Percentiles rank a stretch among this genome's conserved stretches.
These are phyloP conservation scores for Drosophila saltans DNA, from an alignment of 1,140 invertebrate genomes.

Conservation along the genomic window DNA sequence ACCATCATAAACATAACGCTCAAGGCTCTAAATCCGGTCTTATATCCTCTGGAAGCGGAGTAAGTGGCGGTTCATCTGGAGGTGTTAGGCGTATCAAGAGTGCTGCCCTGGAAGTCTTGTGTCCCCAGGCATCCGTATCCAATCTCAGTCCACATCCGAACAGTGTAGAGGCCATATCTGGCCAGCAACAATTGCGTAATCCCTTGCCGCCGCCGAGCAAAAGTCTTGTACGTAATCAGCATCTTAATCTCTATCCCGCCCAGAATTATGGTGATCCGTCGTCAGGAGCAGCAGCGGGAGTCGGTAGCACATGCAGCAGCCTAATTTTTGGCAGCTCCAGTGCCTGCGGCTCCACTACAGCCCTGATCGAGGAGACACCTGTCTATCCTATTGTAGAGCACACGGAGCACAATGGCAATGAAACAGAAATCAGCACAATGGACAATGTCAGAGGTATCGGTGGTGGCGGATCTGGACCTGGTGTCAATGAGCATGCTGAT, in stretches of 20 bases:
- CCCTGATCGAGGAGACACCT: slow-evolving; percentile 83
- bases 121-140: slow-evolving; percentile 86
- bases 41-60: slow-evolving; percentile 16
- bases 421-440: slow-evolving; percentile 41
- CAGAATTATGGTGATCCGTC: slow-evolving; percentile 50
- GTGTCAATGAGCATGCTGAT: slow-evolving; percentile 61
- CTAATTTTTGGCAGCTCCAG: slow-evolving; percentile 88
- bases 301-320: slow-evolving; percentile 83
- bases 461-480: slow-evolving; percentile 52
- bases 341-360: slow-evolving; percentile 73
- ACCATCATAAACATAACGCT: slow-evolving; percentile 59
- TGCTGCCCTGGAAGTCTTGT: slow-evolving; percentile 87
- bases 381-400: slow-evolving; percentile 93
- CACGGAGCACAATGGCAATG: slow-evolving; percentile 87
- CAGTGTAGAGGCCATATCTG: slow-evolving; percentile 87
- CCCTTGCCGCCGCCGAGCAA: slow-evolving; percentile 87
- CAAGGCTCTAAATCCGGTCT: slow-evolving; percentile 50
- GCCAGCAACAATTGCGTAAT: slow-evolving; percentile 86
- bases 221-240: slow-evolving; percentile 86
- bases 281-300: slow-evolving; percentile 55
- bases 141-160: slow-evolving; percentile 87
- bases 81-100: slow-evolving; percentile 87
- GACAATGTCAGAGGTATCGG: slow-evolving; percentile 7
- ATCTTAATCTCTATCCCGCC: slow-evolving; percentile 86
- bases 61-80: slow-evolving; percentile 17